These are phyloP conservation scores for Bovichtus variegatus DNA, from an alignment of 2,797 vertebrate genomes.

Conservation along the genomic window DNA sequence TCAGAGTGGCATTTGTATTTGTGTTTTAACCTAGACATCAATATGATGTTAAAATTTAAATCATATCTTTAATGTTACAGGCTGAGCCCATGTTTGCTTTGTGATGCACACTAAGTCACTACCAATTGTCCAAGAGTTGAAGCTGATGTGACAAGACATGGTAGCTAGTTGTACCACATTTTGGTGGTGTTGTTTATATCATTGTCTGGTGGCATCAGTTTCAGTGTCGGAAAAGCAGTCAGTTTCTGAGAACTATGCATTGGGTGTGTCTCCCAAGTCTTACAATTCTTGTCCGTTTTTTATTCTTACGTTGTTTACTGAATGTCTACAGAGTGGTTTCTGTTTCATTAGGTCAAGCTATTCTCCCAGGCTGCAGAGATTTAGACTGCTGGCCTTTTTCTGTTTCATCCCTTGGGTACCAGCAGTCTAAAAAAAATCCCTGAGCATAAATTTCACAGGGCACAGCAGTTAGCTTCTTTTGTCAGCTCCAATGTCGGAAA, in stretches of 20 bases:
- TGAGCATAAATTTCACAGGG: conserved; percentile 49
- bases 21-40: conserved; percentile 37
- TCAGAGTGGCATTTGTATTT: conserved; percentile 18
- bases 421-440: conserved; percentile 49
- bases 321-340: conserved; percentile 13
- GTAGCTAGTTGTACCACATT: conserved; percentile 50
- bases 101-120: conserved; percentile 42
- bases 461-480: conserved; percentile 45
- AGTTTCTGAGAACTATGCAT: neutral
- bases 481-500: conserved; percentile 53
- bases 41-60: conserved; percentile 21
- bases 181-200: conserved; percentile 40
- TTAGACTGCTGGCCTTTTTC: conserved; percentile 37
- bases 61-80: conserved; percentile 25
- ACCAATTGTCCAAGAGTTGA: conserved; percentile 42
- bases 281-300: neutral
- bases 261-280: conserved; percentile 1
- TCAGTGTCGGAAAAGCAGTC: conserved; percentile 21
- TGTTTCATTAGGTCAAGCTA: conserved; percentile 42
- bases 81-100: conserved; percentile 25
- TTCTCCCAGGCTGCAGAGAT: conserved; percentile 30
- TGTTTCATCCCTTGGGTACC: conserved; percentile 25
- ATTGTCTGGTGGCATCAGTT: conserved; percentile 44
- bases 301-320: conserved; percentile 20
- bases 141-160: conserved; percentile 48